Base-by-base conservation (phyloP, 2,113 vertebrate species). In the Neolamprologus hecqui region DNA sequence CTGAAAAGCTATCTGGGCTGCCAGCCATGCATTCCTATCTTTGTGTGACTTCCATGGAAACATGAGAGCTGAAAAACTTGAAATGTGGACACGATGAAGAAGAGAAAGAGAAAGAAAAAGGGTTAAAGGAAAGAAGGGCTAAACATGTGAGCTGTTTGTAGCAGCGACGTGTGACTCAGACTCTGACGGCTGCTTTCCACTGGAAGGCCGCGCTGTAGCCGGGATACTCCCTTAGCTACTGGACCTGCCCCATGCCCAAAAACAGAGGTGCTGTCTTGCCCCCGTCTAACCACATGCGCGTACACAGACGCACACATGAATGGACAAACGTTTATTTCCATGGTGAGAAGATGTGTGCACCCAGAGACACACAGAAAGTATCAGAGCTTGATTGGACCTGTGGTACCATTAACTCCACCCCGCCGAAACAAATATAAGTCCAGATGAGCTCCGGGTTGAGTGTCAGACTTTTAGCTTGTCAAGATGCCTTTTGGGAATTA, bases 351-450 rank as follows among this genome's bases (percentile, higher is more conserved):
- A 81, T 17, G 70, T 11, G 5, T 31, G 2, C 42, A 75, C 42
- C 9, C 42, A 49, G 23, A 75, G 15, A 84, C 37, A 58, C 58
- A 79, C n/a, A 84, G 40, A 45, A 31, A 54, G 2, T 85, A 85
- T 87, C 92, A 83, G 84, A 91, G 84, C 86, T 86, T 89, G 92
- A 94, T 94, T 95, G 94, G 95, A 95, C 90, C 88, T 85, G 86
- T 90, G 84, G 88, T 81, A 90, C 84, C 91, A 88, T 90, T 81
- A 94, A 91, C 92, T 94, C 94, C 95, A 94, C 94, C 95, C 95
- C 81, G 84, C 85, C 33, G 82, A 84, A 89, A 94, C 87, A 92
- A 91, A 92, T 96, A 94, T 84, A 89, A 93, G 81, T 58, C 26
- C 85, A 70, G 88, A 84, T 80, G 54, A 33, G 37, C 60, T 77